phyloP scores from a whole-genome alignment of 2,888 invertebrate genomes.

The Neelides folsomi region DNA sequence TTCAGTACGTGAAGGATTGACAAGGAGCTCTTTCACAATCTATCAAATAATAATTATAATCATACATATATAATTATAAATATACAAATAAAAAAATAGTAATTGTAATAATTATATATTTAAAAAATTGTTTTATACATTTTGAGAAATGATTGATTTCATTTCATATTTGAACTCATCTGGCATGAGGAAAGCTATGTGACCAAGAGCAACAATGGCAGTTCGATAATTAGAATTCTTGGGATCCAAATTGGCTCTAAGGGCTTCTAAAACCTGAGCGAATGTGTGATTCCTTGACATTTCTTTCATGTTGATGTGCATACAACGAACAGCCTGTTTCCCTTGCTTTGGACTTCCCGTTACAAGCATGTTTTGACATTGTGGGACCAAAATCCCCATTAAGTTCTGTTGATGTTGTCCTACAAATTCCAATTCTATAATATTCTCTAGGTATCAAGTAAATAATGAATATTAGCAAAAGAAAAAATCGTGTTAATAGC shows the following conservation, averaged over 20 bases:
- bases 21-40: conserved; percentile 88
- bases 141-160: conserved; percentile 85
- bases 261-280: conserved; percentile 32
- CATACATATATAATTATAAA: background rate
- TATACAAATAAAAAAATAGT: too few species aligned
- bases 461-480: background rate
- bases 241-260: conserved; percentile 60
- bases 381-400: conserved; percentile 64
- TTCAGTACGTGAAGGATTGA: conserved; percentile 39
- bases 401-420: conserved; percentile 61
- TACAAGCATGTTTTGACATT: conserved; percentile 76
- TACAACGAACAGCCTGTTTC: conserved; percentile 87
- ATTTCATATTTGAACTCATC: conserved; percentile 78
- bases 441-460: background rate
- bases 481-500: too few species aligned
- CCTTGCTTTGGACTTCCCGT: conserved; percentile 88
- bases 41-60: conserved; percentile 37
- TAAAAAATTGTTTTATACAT: conserved; percentile 42
- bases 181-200: conserved; percentile 84
- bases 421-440: conserved; percentile 33
- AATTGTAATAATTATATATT: background rate
- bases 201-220: conserved; percentile 84
- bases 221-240: conserved; percentile 74
- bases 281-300: conserved; percentile 26
- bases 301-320: conserved; percentile 64